Evolutionary conservation across 2,113 vertebrate genomes (phyloP).

Genomic region (Aix galericulata): DNA sequence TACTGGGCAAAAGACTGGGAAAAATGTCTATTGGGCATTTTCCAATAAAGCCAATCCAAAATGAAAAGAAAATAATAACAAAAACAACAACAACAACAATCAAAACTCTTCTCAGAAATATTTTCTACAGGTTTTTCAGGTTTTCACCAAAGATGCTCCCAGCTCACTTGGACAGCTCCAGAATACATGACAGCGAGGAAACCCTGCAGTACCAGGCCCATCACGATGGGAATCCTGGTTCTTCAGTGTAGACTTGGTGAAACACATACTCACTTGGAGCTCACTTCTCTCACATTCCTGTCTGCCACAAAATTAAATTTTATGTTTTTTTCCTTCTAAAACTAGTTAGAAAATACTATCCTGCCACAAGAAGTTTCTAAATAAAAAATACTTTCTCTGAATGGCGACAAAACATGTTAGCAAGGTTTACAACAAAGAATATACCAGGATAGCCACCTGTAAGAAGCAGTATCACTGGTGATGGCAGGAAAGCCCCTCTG

Average conservation of each 20-base stretch:
- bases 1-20: not conserved
- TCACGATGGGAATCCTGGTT: not conserved
- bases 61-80: not conserved
- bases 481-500: not conserved
- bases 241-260: not conserved
- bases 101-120: not conserved
- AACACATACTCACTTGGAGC: not conserved
- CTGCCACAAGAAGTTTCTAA: not conserved
- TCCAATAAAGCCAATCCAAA: not conserved
- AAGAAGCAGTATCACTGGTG: not conserved
- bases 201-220: not conserved
- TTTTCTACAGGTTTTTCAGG: not conserved
- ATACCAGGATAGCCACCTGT: not conserved
- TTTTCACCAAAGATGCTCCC: not conserved
- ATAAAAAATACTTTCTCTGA: not conserved
- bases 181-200: not conserved
- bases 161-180: not conserved
- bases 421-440: not conserved
- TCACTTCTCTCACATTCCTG: not conserved
- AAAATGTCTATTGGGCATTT: not conserved
- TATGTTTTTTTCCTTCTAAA: not conserved
- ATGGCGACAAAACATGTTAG: not conserved
- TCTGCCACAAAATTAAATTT: not conserved
- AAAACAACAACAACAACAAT: not conserved
- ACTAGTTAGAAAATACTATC: not conserved